These are phyloP conservation scores for Arctopsyche grandis DNA, from an alignment of 1,140 invertebrate genomes.

Conservation along the genomic window DNA sequence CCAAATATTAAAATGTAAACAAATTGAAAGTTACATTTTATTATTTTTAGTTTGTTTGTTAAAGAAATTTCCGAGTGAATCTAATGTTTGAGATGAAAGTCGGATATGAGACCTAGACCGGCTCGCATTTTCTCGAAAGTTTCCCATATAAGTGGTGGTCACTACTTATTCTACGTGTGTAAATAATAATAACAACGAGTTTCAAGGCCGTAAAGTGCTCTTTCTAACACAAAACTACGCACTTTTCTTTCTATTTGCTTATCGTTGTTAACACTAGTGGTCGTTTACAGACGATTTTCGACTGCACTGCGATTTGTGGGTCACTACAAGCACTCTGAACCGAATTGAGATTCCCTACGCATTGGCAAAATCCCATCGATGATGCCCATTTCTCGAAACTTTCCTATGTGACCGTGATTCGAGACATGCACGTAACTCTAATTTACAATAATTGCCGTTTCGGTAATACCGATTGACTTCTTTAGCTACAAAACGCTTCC, in stretches of 20 bases:
- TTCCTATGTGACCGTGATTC: too few species aligned
- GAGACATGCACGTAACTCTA: too few species aligned
- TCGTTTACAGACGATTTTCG: too few species aligned
- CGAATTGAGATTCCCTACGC: not conserved
- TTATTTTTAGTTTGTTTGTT: not conserved
- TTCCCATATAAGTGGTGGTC: slow-evolving; percentile 1
- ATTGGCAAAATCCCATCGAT: not conserved
- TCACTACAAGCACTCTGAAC: too few species aligned
- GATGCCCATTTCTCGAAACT: too few species aligned
- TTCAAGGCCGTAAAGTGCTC: slow-evolving; percentile 22
- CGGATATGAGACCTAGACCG: slow-evolving; percentile 9
- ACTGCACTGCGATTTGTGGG: too few species aligned
- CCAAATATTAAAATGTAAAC: not conserved
- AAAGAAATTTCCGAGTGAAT: not conserved
- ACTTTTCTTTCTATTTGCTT: slow-evolving; percentile 10
- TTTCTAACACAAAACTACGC: slow-evolving; percentile 1
- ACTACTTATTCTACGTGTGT: not conserved
- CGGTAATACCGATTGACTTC: too few species aligned
- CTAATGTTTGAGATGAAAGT: slow-evolving; percentile 17
- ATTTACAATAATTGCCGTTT: too few species aligned
- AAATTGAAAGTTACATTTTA: not conserved
- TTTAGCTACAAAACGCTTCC: too few species aligned
- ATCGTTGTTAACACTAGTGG: not conserved
- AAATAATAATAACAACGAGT: slow-evolving; percentile 15
- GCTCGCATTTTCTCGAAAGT: slow-evolving; percentile 27